Conservation (phyloP, 2,888 invertebrate genomes). For the Drosophila formosana region DNA sequence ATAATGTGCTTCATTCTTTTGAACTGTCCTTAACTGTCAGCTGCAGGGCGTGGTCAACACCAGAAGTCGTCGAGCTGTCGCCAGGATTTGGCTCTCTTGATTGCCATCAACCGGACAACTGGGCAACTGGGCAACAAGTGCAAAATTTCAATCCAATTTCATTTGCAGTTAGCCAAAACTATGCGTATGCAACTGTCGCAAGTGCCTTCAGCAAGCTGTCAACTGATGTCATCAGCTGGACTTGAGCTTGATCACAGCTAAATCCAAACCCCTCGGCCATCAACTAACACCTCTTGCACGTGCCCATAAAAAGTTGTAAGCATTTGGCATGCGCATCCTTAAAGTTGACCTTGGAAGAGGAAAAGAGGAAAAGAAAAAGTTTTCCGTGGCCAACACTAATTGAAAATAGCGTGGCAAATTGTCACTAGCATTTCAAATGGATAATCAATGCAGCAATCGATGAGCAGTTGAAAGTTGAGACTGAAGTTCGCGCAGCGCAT, state of each 20-base stretch:
- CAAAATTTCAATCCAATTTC: no score
- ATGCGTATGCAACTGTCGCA: background rate
- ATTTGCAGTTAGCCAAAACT: no score
- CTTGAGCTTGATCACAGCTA: background rate
- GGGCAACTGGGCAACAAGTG: background rate
- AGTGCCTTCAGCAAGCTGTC: conserved; percentile 5
- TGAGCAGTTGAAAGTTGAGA: background rate
- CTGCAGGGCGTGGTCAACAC: background rate
- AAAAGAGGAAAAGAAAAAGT: background rate
- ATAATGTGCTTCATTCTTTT: background rate
- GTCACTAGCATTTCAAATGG: background rate
- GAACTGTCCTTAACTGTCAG: background rate
- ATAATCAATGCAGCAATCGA: conserved; percentile 1
- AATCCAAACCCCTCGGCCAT: background rate
- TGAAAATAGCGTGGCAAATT: background rate
- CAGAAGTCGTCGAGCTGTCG: conserved; percentile 9
- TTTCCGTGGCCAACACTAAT: background rate
- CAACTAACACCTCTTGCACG: background rate
- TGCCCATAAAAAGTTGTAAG: conserved; percentile 1
- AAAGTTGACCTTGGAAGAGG: background rate
- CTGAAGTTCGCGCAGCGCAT: background rate
- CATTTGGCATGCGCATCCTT: background rate
- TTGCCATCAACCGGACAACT: background rate
- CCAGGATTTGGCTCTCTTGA: background rate
- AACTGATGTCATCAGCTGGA: conserved; percentile 1